Conservation (phyloP, 2,113 vertebrate genomes). For the Clupea harengus region DNA sequence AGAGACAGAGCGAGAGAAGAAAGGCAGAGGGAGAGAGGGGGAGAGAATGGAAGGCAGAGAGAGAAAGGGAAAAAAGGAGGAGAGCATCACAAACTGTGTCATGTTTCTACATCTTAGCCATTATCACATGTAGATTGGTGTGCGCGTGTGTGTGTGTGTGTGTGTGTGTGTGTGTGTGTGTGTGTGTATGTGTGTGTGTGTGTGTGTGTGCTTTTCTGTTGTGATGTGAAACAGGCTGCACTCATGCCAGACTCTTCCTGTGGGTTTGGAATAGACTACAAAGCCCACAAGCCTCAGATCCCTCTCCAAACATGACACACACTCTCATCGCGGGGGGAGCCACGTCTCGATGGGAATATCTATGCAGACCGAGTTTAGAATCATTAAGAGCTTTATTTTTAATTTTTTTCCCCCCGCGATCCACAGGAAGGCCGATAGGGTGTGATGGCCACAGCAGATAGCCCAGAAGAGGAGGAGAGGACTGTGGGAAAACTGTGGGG, state of each 20-base stretch:
- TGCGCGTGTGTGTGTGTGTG: too few relatives aligned
- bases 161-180: too few relatives aligned
- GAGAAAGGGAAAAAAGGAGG: background rate
- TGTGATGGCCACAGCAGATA: background rate
- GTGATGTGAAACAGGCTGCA: background rate
- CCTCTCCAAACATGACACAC: constrained; percentile 10
- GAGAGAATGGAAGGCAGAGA: constrained; percentile 23
- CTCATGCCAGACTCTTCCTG: background rate
- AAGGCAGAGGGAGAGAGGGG: background rate
- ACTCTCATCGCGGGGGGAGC: background rate
- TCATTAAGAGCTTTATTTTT: background rate
- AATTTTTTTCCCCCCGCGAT: background rate
- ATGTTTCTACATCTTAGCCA: background rate
- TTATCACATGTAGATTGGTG: background rate
- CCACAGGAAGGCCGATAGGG: background rate
- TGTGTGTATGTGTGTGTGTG: too few relatives aligned
- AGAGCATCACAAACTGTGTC: background rate
- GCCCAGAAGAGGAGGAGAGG: constrained; percentile 46
- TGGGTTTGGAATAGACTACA: background rate
- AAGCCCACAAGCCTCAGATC: background rate
- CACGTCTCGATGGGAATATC: background rate
- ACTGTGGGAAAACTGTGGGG: constrained; percentile 53
- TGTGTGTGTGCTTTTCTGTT: background rate
- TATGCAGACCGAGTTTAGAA: background rate
- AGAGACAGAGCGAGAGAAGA: background rate